Evolutionary conservation across 2,113 vertebrate genomes (phyloP).

Genomic region (Apaloderma vittatum): DNA sequence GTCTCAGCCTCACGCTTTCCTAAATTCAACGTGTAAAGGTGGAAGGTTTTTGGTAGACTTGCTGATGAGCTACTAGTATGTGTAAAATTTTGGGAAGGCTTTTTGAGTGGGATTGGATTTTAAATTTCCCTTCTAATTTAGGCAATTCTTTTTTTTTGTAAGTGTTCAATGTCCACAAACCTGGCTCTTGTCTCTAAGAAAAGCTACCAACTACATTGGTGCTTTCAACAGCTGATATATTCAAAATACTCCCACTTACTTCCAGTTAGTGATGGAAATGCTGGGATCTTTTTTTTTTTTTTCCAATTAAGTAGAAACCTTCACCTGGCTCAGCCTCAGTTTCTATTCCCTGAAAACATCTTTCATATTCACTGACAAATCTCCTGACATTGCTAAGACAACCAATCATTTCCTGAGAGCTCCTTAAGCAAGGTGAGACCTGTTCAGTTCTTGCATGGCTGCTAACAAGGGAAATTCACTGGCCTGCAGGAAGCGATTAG

Average conservation of each 20-base stretch:
- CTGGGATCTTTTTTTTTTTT: not conserved
- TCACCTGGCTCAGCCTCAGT: slow-evolving; percentile 52
- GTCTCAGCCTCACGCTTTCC: not conserved
- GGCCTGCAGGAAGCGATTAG: not conserved
- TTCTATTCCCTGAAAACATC: slow-evolving; percentile 56
- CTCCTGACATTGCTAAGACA: slow-evolving; percentile 47
- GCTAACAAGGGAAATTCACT: not conserved
- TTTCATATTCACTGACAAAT: slow-evolving; percentile 41
- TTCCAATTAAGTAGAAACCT: slow-evolving; percentile 25
- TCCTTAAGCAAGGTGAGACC: slow-evolving; percentile 22
- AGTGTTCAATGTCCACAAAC: not conserved
- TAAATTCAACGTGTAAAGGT: not conserved
- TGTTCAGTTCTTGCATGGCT: slow-evolving; percentile 4
- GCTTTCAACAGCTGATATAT: not conserved
- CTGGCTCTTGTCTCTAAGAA: not conserved
- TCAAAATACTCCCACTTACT: not conserved
- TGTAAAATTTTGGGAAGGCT: not conserved
- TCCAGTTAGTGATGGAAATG: slow-evolving; percentile 41
- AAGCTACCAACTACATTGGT: not conserved
- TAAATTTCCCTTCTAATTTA: not conserved
- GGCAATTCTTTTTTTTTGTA: not conserved
- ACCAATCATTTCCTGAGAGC: slow-evolving; percentile 19
- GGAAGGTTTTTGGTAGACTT: not conserved
- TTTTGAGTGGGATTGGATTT: not conserved
- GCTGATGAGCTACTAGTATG: not conserved